Conservation (phyloP, 2,113 vertebrate genomes). For the Dicerorhinus sumatrensis region DNA sequence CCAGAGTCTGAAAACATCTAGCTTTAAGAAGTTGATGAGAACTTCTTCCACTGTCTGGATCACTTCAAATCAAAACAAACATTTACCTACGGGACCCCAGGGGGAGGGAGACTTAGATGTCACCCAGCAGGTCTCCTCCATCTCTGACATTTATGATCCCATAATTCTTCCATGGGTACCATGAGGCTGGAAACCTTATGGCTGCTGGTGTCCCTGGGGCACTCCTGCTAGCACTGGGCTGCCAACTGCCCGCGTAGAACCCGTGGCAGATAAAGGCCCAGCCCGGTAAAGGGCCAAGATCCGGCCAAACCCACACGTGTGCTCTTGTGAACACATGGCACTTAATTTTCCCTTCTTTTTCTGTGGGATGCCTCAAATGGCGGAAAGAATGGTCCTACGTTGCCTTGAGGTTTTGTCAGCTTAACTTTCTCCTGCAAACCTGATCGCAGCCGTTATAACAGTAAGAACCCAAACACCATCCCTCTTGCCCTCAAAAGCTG, state of each 20-base stretch:
- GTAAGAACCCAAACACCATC: too few relatives aligned
- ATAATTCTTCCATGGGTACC: background rate
- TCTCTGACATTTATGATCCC: background rate
- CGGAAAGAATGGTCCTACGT: background rate
- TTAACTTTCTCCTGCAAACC: background rate
- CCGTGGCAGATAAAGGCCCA: background rate
- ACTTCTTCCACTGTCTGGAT: background rate
- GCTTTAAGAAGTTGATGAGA: background rate
- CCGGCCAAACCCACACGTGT: background rate
- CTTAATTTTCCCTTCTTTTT: background rate
- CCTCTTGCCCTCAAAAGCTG: background rate
- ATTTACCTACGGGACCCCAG: background rate
- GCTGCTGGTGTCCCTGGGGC: background rate
- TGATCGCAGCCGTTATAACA: accelerated
- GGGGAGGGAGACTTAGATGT: background rate
- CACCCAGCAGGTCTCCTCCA: background rate
- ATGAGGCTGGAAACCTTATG: background rate
- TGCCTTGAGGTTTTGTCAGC: background rate
- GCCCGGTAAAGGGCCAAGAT: background rate
- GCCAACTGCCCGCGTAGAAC: background rate
- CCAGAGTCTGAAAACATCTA: background rate
- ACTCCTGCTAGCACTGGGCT: background rate
- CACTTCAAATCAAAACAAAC: background rate
- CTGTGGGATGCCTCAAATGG: background rate
- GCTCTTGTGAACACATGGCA: background rate